Evolutionary conservation across 2,113 vertebrate genomes (phyloP), one percentile per base, ranked within the genome.

Genomic region (Grus americana): DNA sequence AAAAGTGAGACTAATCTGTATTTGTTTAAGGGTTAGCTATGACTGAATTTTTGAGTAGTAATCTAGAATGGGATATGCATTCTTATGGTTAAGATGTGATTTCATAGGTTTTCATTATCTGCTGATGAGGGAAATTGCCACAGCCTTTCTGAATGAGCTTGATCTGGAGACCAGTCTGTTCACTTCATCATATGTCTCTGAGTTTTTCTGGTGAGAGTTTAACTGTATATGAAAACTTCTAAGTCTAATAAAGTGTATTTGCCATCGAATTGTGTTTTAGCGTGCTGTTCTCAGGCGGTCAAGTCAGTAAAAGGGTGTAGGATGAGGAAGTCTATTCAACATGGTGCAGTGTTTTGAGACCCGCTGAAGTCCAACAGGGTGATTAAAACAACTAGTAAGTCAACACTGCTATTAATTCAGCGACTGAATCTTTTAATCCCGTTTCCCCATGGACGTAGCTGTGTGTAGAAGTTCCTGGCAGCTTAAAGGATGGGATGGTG

Each of bases 231-330:
- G 55, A 49, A 40, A 44, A 49, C 12, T 38, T 27, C 4, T 8
- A 11, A 40, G 17, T 54, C 67, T 68, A 40, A 38, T 44, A 32
- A 68, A 42, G 42, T 6, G 0, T 14, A 12, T 74, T 62, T 27
- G 6, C 42, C 1, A 19, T 6, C 15, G 34, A 63, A 18, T 36
- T 66, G 21, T 88, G 46, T 44, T 50, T 66, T 36, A 22, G 34
- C 1, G 0, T 13, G 29, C 20, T 46, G 21, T 50, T 46, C 32
- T 72, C 1, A 0, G 20, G 27, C 1, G 0, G 9, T 40, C 13
- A 11, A 54, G 27, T n/a, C 11, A 10, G 15, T 66, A 8, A 27
- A 40, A 80, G 34, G 24, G 24, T 5, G 6, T 24, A 16, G 84
- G 38, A 65, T 21, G n/a, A 66, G 49, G 22, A 6, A 30, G 5